Percentiles rank a stretch among this genome's conserved stretches.
These are phyloP conservation scores for Globia sparganii DNA, from an alignment of 2,888 invertebrate species.

Conservation along the genomic window DNA sequence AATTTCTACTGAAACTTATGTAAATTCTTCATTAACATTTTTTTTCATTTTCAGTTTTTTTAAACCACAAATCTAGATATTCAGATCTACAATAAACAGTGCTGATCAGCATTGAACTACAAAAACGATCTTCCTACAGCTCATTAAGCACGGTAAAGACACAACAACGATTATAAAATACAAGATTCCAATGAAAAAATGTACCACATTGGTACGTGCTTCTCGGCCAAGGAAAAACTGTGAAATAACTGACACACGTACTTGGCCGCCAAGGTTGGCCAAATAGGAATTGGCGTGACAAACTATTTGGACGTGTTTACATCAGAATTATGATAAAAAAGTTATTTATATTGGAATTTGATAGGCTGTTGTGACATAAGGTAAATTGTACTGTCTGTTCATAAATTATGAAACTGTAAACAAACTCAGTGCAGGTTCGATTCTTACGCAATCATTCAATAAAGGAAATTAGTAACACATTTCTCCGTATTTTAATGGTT, in stretches of 20 bases:
- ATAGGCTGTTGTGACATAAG: conserved; percentile 41
- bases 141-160: conserved; percentile 64
- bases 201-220: conserved; percentile 66
- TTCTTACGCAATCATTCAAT: background rate
- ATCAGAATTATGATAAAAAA: conserved; percentile 53
- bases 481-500: background rate
- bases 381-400: background rate
- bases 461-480: background rate
- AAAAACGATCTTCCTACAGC: conserved; percentile 64
- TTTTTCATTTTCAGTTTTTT: background rate
- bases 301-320: conserved; percentile 46
- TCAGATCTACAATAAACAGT: conserved; percentile 25
- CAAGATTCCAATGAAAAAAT: conserved; percentile 72
- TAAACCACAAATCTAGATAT: background rate
- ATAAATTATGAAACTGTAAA: background rate
- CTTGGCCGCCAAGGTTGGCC: conserved; percentile 72
- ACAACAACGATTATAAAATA: conserved; percentile 64
- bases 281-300: conserved; percentile 54
- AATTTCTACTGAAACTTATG: background rate
- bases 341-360: conserved; percentile 50
- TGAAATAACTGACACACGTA: conserved; percentile 69
- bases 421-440: background rate
- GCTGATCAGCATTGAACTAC: conserved; percentile 29
- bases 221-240: conserved; percentile 76
- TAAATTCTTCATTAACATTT: background rate